These are phyloP conservation scores for Betta splendens DNA, from an alignment of 2,797 vertebrate genomes.

Conservation along the genomic window DNA sequence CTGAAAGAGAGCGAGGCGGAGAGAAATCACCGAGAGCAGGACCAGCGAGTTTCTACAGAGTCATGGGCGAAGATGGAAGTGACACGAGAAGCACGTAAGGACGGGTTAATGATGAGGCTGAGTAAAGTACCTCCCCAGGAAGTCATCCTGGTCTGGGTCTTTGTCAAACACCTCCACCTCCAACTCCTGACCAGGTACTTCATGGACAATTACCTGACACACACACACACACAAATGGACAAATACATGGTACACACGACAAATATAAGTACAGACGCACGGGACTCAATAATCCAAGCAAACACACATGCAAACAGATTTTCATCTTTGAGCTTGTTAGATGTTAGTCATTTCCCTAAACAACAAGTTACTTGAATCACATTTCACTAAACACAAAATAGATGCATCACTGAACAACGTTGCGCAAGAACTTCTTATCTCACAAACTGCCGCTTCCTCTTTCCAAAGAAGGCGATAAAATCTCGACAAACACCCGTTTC, in stretches of 20 bases:
- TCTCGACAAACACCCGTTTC: constrained; percentile 32
- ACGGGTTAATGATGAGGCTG: constrained; percentile 61
- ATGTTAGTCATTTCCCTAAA: constrained; percentile 3
- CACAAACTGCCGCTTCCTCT: constrained; percentile 52
- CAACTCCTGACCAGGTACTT: constrained; percentile 94
- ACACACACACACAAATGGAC: constrained; percentile 65
- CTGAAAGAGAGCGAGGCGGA: constrained; percentile 68
- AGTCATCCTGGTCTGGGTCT: constrained; percentile 96
- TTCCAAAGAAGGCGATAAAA: constrained; percentile 37
- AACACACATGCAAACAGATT: constrained; percentile 62
- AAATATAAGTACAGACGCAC: constrained; percentile 58
- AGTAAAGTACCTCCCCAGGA: constrained; percentile 90
- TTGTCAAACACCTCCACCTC: constrained; percentile 96
- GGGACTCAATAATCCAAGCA: constrained; percentile 50
- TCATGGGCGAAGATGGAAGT: constrained; percentile 43
- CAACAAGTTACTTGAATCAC: constrained; percentile 1
- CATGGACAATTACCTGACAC: constrained; percentile 92
- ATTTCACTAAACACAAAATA: constrained; percentile 10
- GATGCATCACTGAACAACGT: constrained; percentile 22
- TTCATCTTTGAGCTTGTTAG: constrained; percentile 6
- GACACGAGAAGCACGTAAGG: constrained; percentile 52
- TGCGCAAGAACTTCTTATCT: constrained; percentile 47
- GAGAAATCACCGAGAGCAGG: constrained; percentile 15
- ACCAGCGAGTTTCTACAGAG: constrained; percentile 15
- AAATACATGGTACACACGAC: constrained; percentile 59